These are phyloP conservation scores for Catotricha subobsoleta DNA, from an alignment of 2,888 invertebrate species.

Conservation along the genomic window DNA sequence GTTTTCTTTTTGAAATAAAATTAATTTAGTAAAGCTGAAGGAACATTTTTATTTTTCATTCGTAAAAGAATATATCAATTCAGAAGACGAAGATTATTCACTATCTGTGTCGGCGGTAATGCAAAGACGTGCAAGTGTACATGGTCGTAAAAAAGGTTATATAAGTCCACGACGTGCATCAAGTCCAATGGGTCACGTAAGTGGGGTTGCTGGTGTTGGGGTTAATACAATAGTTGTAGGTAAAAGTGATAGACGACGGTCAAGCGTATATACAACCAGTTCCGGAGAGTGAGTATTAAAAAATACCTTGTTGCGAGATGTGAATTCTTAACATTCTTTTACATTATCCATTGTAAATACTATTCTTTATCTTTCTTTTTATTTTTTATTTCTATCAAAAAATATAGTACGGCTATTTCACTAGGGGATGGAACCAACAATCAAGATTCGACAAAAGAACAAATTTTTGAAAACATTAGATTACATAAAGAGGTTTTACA, in stretches of 20 bases:
- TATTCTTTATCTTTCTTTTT: not conserved
- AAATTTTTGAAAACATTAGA: slow-evolving; percentile 77
- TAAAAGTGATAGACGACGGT: slow-evolving; percentile 34
- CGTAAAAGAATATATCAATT: slow-evolving; percentile 19
- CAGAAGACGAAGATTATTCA: slow-evolving; percentile 72
- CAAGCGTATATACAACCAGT: slow-evolving; percentile 67
- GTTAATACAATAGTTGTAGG: not conserved
- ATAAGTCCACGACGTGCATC: slow-evolving; percentile 42
- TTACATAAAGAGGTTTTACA: slow-evolving; percentile 81
- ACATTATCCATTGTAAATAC: no score
- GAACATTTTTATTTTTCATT: not conserved
- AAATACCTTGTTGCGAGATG: no score
- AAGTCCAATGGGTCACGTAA: slow-evolving; percentile 32
- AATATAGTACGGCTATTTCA: slow-evolving; percentile 50
- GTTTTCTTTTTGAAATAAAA: not conserved
- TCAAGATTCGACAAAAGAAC: slow-evolving; percentile 55
- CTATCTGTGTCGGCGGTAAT: slow-evolving; percentile 71
- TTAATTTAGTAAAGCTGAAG: no score
- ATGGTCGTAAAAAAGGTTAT: slow-evolving; percentile 44
- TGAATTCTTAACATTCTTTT: no score
- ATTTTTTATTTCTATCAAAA: not conserved
- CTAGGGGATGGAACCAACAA: slow-evolving; percentile 48
- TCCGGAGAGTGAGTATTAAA: slow-evolving; percentile 62
- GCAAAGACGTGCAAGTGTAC: slow-evolving; percentile 56
- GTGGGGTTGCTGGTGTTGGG: slow-evolving; percentile 18